Evolutionary conservation across 2,797 vertebrate genomes (phyloP).

Genomic region (Cygnus olor): DNA sequence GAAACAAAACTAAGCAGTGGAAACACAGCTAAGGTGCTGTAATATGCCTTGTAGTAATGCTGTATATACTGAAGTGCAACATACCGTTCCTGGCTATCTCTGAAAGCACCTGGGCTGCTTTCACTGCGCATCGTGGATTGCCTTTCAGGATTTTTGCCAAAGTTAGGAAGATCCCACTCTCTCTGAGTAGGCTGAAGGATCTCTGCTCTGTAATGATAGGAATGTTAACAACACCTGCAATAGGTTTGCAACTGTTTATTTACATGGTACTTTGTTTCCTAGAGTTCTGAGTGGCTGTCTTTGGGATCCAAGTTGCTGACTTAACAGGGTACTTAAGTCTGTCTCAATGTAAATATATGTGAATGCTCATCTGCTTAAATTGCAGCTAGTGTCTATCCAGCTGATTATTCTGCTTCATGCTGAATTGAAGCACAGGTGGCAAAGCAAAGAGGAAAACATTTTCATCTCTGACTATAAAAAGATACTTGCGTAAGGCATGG

Average conservation of each 20-base stretch:
- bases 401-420: not conserved
- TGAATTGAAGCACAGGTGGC: not conserved
- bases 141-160: conserved; percentile 80
- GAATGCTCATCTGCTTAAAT: not conserved
- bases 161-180: conserved; percentile 81
- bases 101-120: conserved; percentile 85
- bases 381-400: not conserved
- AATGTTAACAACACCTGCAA: not conserved
- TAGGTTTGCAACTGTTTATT: not conserved
- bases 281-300: not conserved
- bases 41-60: not conserved
- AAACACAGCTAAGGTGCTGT: not conserved
- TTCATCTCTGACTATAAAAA: conserved; percentile 13
- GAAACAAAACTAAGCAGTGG: not conserved
- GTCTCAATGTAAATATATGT: not conserved
- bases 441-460: not conserved
- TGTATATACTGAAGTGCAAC: not conserved
- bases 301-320: not conserved
- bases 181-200: conserved; percentile 77
- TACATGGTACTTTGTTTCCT: not conserved
- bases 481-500: not conserved
- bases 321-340: not conserved
- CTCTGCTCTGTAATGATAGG: conserved; percentile 81
- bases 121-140: conserved; percentile 78
- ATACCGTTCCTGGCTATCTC: conserved; percentile 88